phyloP scores from a whole-genome alignment of 2,113 vertebrate genomes.

The Leucopsar rothschildi region DNA sequence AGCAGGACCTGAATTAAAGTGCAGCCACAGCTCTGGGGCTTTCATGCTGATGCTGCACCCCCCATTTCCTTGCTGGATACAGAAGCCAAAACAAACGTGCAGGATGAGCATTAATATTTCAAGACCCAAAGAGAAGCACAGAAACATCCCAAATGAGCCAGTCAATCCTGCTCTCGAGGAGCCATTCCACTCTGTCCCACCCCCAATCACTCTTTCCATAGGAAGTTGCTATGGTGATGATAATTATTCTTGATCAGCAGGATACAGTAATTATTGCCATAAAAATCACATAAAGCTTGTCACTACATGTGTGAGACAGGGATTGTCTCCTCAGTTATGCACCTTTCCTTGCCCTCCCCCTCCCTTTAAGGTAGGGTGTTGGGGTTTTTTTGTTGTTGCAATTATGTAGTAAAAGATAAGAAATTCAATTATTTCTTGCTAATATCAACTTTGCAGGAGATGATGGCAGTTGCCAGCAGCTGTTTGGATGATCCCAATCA shows the following conservation, averaged over 20 bases:
- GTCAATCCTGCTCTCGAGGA: neutral
- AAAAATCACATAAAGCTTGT: constrained; percentile 61
- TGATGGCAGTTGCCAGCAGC: neutral
- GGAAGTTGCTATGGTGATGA: constrained; percentile 60
- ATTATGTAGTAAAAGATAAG: constrained; percentile 7
- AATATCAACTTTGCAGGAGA: neutral
- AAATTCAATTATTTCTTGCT: constrained; percentile 40
- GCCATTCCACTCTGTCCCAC: neutral
- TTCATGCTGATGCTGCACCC: neutral
- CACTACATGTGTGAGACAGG: constrained; percentile 55
- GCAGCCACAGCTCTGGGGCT: neutral
- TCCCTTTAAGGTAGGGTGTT: constrained; percentile 8
- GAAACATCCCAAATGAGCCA: neutral
- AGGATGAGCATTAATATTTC: neutral
- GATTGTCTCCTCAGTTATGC: constrained; percentile 32
- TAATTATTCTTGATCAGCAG: constrained; percentile 69
- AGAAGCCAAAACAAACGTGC: neutral
- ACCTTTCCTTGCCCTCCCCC: constrained; percentile 20
- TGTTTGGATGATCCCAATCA: neutral
- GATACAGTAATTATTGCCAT: constrained; percentile 65
- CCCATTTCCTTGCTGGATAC: neutral
- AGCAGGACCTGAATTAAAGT: neutral
- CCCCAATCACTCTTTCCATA: neutral
- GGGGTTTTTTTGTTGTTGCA: neutral
- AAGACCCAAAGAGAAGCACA: neutral